These are phyloP conservation scores for Urophycis tenuis DNA, from an alignment of 2,797 vertebrate genomes.

Conservation along the genomic window DNA sequence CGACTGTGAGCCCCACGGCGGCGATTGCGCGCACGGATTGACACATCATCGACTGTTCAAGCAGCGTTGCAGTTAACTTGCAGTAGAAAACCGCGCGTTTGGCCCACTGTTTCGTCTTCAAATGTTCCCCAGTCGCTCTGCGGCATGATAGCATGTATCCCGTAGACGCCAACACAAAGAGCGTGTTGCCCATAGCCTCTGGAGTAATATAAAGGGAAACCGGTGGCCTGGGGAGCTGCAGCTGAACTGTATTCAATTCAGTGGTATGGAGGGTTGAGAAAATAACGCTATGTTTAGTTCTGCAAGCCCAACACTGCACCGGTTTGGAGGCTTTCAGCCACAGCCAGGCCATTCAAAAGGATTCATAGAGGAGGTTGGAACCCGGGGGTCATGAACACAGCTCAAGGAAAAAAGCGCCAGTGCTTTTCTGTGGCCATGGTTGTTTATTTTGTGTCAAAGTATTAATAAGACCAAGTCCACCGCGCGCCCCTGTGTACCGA, in stretches of 20 bases:
- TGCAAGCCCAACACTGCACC: constrained; percentile 60
- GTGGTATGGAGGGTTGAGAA: neutral
- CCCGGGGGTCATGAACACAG: constrained; percentile 42
- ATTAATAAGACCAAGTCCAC: constrained; percentile 48
- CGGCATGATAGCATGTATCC: neutral
- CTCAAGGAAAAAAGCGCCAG: constrained; percentile 32
- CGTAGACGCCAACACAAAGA: neutral
- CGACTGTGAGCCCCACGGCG: constrained; percentile 26
- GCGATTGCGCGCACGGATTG: constrained; percentile 23
- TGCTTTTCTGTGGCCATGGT: constrained; percentile 22
- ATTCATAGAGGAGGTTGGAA: constrained; percentile 53
- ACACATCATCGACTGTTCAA: constrained; percentile 16
- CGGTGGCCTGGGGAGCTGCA: neutral
- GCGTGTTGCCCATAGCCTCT: neutral
- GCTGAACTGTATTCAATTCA: neutral
- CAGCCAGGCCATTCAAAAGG: constrained; percentile 54
- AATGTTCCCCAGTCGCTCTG: neutral
- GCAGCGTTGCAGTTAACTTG: neutral
- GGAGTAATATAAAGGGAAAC: neutral
- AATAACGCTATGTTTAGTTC: constrained; percentile 62
- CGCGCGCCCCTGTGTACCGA: constrained; percentile 37
- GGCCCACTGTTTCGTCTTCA: neutral
- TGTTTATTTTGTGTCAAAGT: constrained; percentile 46
- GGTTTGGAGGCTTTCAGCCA: constrained; percentile 50
- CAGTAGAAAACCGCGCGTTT: neutral